These are phyloP conservation scores for Coelopa frigida DNA, from an alignment of 1,140 invertebrate genomes.

Conservation along the genomic window DNA sequence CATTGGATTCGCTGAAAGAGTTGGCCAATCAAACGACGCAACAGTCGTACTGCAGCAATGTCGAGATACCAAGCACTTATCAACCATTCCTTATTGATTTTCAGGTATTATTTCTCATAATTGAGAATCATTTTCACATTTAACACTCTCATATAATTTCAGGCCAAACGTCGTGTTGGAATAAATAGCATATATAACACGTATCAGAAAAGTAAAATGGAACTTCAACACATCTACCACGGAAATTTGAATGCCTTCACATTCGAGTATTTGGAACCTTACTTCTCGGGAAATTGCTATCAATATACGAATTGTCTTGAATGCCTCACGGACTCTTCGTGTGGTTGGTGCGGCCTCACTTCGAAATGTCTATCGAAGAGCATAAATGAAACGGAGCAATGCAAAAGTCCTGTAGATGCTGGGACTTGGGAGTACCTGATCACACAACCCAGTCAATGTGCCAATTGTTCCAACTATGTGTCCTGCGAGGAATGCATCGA, in stretches of 20 bases:
- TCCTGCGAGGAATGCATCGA: constrained; percentile 70
- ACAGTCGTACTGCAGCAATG: constrained; percentile 55
- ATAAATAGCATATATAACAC: constrained; percentile 31
- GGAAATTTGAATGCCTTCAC: constrained; percentile 75
- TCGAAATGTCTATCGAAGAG: constrained; percentile 56
- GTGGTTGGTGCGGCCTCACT: constrained; percentile 81
- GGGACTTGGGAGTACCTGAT: constrained; percentile 68
- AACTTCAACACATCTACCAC: constrained; percentile 62
- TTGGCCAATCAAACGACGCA: constrained; percentile 57
- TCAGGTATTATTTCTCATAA: constrained; percentile 18
- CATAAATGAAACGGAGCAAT: constrained; percentile 57
- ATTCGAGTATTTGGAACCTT: constrained; percentile 84
- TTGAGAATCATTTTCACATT: neutral
- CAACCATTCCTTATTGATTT: constrained; percentile 61
- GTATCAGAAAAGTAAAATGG: constrained; percentile 70
- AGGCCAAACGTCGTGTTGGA: constrained; percentile 49
- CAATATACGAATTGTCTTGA: constrained; percentile 77
- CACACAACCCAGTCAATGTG: constrained; percentile 70
- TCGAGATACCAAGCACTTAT: constrained; percentile 51
- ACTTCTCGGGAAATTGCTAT: constrained; percentile 67
- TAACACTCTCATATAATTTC: no score
- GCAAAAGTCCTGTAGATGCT: constrained; percentile 32
- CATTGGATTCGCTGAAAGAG: constrained; percentile 42
- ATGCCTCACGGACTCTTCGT: constrained; percentile 80
- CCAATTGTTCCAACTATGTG: constrained; percentile 82